Evolutionary conservation across 2,113 vertebrate genomes (phyloP).

Genomic region (Hepsetus odoe): DNA sequence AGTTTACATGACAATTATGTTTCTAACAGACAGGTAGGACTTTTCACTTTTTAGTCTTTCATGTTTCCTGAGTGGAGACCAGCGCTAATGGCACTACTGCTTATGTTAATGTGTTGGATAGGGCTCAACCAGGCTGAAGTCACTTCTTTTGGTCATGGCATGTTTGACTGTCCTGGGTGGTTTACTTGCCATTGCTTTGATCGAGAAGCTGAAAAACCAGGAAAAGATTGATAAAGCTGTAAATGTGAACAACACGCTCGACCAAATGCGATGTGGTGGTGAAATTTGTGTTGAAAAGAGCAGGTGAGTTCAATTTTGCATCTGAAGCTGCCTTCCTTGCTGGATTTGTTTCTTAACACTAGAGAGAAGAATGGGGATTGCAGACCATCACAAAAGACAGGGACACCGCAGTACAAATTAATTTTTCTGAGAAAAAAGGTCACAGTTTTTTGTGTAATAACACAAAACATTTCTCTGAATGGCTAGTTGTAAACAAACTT

Average conservation of each 20-base stretch:
- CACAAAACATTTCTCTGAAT: too few relatives aligned
- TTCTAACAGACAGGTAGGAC: slow-evolving; percentile 64
- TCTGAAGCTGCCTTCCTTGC: neutral
- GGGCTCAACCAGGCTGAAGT: slow-evolving; percentile 53
- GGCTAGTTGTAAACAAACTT: too few relatives aligned
- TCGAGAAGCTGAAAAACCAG: slow-evolving; percentile 57
- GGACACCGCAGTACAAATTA: too few relatives aligned
- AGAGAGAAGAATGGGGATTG: neutral
- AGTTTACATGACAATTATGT: slow-evolving; percentile 62
- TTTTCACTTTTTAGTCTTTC: neutral
- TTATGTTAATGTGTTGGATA: slow-evolving; percentile 31
- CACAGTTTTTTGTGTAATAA: too few relatives aligned
- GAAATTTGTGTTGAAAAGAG: slow-evolving; percentile 53
- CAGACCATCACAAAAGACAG: neutral
- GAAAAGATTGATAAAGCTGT: neutral
- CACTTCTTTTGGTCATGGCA: slow-evolving; percentile 53
- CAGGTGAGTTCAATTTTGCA: slow-evolving; percentile 62
- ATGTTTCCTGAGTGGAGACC: neutral
- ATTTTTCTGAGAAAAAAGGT: too few relatives aligned
- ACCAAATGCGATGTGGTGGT: neutral
- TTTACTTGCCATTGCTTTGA: slow-evolving; percentile 65
- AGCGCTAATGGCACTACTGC: neutral
- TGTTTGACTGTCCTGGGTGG: slow-evolving; percentile 65
- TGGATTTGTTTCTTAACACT: neutral
- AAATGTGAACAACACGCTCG: neutral